phyloP scores from a whole-genome alignment of 2,797 vertebrate genomes.

The Sardinella longiceps region DNA sequence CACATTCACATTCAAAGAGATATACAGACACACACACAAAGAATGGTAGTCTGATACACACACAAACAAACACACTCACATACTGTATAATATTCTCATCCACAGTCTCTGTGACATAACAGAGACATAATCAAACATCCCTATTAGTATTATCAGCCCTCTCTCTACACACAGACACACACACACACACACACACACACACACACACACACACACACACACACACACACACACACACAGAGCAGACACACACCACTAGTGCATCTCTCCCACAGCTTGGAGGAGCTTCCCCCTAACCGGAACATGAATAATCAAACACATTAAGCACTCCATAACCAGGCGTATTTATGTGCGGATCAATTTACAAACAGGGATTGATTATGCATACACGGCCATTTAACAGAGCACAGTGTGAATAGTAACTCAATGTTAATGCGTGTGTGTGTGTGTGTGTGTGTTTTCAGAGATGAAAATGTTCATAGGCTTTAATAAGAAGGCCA shows the following conservation, averaged over 20 bases:
- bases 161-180: neutral
- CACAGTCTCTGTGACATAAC: neutral
- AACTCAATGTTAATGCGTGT: constrained; percentile 22
- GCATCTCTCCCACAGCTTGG: neutral
- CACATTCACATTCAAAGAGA: too few species aligned
- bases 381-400: constrained; percentile 18
- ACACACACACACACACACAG: neutral
- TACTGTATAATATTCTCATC: too few species aligned
- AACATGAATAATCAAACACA: constrained; percentile 18
- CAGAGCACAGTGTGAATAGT: constrained; percentile 25
- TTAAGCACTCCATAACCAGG: constrained; percentile 34
- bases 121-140: neutral
- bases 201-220: neutral
- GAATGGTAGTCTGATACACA: neutral
- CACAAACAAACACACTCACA: too few species aligned
- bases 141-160: neutral
- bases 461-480: constrained; percentile 17
- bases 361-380: constrained; percentile 45
- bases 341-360: constrained; percentile 44
- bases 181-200: neutral
- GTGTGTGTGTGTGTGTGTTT: constrained; percentile 27
- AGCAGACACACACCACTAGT: neutral
- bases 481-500: constrained; percentile 11
- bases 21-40: neutral
- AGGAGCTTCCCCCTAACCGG: neutral